phyloP scores from a whole-genome alignment of 2,797 vertebrate genomes.

The Scarus forsteni region DNA sequence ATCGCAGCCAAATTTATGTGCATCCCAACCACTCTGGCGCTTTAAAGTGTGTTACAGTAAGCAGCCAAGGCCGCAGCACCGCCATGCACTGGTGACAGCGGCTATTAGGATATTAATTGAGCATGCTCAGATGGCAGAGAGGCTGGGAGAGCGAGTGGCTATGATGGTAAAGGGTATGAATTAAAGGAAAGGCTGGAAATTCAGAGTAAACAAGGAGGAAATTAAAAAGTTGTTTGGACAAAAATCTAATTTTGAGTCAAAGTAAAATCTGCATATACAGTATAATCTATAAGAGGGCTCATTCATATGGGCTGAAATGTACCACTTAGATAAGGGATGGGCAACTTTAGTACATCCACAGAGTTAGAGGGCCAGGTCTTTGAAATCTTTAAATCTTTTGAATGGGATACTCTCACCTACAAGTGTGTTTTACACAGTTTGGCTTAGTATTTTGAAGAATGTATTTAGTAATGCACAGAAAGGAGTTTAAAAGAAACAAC shows the following conservation, averaged over 20 bases:
- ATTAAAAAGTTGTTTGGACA: background rate
- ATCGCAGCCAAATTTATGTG: slow-evolving; percentile 66
- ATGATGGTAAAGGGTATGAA: slow-evolving; percentile 16
- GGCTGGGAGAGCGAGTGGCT: slow-evolving; percentile 7
- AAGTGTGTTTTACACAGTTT: too few relatives aligned
- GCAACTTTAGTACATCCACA: too few relatives aligned
- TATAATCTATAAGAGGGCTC: background rate
- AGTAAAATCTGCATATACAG: background rate
- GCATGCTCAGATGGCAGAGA: slow-evolving; percentile 31
- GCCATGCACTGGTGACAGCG: slow-evolving; percentile 29
- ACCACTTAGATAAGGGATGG: too few relatives aligned
- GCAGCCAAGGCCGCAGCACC: slow-evolving; percentile 30
- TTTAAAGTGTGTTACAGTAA: slow-evolving; percentile 37
- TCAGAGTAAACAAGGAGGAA: slow-evolving; percentile 13
- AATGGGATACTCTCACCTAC: too few relatives aligned
- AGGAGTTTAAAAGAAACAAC: too few relatives aligned
- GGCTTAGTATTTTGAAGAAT: too few relatives aligned
- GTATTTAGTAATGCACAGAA: too few relatives aligned
- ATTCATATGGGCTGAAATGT: background rate
- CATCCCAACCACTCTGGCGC: slow-evolving; percentile 47
- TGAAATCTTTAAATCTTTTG: too few relatives aligned
- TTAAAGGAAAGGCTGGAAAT: slow-evolving; percentile 18
- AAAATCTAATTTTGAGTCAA: background rate
- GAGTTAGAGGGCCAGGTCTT: too few relatives aligned
- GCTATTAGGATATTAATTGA: slow-evolving; percentile 67